Percentiles rank a stretch among this genome's conserved stretches.
These are phyloP conservation scores for Nymphicus hollandicus DNA, from an alignment of 2,113 vertebrate species.

Conservation along the genomic window DNA sequence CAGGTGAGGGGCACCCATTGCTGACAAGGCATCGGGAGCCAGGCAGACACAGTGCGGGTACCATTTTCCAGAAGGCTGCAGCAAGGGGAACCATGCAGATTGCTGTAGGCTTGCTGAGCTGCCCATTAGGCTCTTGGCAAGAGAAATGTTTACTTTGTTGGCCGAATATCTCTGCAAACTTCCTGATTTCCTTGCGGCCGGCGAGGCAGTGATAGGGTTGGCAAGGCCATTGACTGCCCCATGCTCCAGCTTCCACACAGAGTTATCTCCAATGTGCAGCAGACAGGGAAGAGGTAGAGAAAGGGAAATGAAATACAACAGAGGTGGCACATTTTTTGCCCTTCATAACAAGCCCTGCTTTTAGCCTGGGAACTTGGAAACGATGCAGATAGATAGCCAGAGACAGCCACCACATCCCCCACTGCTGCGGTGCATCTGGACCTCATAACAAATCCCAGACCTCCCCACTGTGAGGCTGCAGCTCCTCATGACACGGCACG, in stretches of 20 bases:
- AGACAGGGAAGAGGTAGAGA: constrained; percentile 58
- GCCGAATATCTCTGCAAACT: constrained; percentile 34
- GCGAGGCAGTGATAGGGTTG: constrained; percentile 2
- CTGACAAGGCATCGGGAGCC: background rate
- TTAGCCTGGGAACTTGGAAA: constrained; percentile 68
- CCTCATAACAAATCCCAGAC: background rate
- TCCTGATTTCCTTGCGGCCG: constrained; percentile 23
- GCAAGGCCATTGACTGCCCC: constrained; percentile 7
- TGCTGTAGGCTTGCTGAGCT: background rate
- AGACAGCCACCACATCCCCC: background rate
- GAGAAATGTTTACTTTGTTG: constrained; percentile 26
- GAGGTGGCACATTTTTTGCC: constrained; percentile 41
- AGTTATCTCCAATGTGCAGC: constrained; percentile 49
- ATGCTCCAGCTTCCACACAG: background rate
- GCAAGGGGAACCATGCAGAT: background rate
- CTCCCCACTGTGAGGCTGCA: accelerated
- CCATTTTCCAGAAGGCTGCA: background rate
- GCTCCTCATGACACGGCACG: background rate
- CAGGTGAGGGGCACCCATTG: accelerated
- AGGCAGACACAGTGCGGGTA: background rate
- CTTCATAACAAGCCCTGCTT: constrained; percentile 59
- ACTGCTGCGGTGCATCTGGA: background rate
- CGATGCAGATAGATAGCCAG: constrained; percentile 53
- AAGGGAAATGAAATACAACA: constrained; percentile 63
- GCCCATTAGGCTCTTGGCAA: constrained; percentile 19